Conservation (phyloP, 2,888 invertebrate genomes). For the Mystacides longicornis region DNA sequence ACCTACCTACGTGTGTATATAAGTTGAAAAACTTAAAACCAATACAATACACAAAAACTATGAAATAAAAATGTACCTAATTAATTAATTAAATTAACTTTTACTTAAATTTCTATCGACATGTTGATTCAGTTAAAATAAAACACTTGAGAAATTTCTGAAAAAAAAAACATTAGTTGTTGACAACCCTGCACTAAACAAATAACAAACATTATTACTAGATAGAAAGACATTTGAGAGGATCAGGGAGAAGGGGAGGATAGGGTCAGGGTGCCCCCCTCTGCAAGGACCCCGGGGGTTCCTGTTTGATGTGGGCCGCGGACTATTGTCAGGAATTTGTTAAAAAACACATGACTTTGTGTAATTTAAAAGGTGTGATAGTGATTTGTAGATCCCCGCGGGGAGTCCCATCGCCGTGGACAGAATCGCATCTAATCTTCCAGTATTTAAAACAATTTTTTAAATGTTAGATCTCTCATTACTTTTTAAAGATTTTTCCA, state of each 20-base stretch:
- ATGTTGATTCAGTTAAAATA: no score
- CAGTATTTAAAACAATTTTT: no score
- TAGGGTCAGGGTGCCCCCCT: constrained; percentile 8
- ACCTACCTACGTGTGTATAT: no score
- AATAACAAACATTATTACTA: background rate
- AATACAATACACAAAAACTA: no score
- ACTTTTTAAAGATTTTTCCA: no score
- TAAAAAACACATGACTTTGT: constrained; percentile 22
- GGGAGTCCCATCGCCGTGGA: background rate
- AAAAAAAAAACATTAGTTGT: no score
- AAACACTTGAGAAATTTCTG: no score
- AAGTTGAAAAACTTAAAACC: no score
- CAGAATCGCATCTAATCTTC: background rate
- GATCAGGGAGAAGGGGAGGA: background rate
- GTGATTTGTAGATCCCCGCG: constrained; percentile 25
- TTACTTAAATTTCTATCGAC: no score
- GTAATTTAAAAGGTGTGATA: constrained; percentile 26
- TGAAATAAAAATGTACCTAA: no score
- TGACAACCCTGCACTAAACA: background rate
- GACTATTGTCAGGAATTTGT: constrained; percentile 17
- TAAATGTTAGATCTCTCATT: no score
- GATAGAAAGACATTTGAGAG: background rate
- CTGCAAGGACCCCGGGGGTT: constrained; percentile 12
- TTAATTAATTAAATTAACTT: no score
- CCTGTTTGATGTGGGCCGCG: constrained; percentile 17